phyloP scores from a whole-genome alignment of 2,113 vertebrate species.

The Ranitomeya imitator region DNA sequence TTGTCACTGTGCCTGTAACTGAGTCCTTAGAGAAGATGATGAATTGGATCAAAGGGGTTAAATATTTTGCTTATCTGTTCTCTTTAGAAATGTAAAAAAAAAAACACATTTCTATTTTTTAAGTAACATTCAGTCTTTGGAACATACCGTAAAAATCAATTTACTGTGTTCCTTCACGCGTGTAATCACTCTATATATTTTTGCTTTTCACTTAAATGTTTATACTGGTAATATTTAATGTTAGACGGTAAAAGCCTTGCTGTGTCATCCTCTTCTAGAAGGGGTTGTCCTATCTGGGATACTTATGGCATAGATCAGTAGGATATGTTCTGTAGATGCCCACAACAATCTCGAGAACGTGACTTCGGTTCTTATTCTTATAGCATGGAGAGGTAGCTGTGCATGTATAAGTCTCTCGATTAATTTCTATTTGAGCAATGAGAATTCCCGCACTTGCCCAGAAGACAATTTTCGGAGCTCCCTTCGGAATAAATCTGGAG shows the following conservation, averaged over 20 bases:
- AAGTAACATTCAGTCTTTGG: conserved; percentile 43
- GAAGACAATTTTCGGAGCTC: too few species aligned
- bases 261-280: neutral
- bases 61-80: conserved; percentile 14
- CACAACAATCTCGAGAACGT: too few species aligned
- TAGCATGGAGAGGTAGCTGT: too few species aligned
- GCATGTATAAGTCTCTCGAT: too few species aligned
- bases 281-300: too few species aligned
- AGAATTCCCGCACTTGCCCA: too few species aligned
- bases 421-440: too few species aligned
- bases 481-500: too few species aligned
- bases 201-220: conserved; percentile 56
- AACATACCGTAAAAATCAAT: conserved; percentile 55
- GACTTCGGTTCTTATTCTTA: too few species aligned
- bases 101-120: conserved; percentile 39
- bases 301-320: too few species aligned
- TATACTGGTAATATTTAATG: conserved; percentile 56
- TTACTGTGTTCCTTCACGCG: conserved; percentile 51
- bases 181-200: conserved; percentile 55
- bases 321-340: too few species aligned
- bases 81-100: neutral
- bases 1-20: neutral
- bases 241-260: conserved; percentile 28
- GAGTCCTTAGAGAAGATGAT: neutral
- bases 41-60: neutral